phyloP scores from a whole-genome alignment of 2,888 invertebrate species.

The Lithophane socia region DNA sequence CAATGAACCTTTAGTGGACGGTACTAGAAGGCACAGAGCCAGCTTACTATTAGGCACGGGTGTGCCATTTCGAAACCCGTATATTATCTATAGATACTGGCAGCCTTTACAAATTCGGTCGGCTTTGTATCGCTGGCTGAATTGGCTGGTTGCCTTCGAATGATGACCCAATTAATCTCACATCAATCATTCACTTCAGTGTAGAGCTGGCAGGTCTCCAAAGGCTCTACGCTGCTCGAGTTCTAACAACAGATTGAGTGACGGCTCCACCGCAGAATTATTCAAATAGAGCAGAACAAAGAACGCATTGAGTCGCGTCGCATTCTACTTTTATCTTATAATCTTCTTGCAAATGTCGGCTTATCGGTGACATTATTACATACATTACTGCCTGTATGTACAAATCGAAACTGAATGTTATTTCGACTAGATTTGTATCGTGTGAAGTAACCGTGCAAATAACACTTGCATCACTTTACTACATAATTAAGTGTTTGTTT shows the following conservation, averaged over 20 bases:
- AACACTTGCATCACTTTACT: conserved; percentile 53
- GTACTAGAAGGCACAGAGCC: background rate
- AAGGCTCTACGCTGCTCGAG: conserved; percentile 12
- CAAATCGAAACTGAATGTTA: conserved; percentile 56
- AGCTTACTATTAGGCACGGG: background rate
- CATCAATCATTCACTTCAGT: conserved; percentile 24
- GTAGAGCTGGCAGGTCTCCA: conserved; percentile 31
- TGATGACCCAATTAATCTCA: conserved; percentile 37
- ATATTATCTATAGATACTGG: conserved; percentile 1
- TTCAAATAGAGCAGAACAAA: conserved; percentile 58
- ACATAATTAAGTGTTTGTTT: conserved; percentile 58
- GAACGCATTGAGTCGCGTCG: conserved; percentile 42
- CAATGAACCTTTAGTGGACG: background rate
- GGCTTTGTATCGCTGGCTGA: background rate
- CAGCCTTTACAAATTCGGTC: background rate
- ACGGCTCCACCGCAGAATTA: conserved; percentile 32
- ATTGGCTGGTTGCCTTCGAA: conserved; percentile 3
- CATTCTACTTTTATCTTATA: conserved; percentile 53
- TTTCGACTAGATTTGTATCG: conserved; percentile 50
- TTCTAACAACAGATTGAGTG: conserved; percentile 28
- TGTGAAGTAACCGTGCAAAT: conserved; percentile 58
- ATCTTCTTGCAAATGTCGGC: conserved; percentile 60
- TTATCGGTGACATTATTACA: conserved; percentile 64
- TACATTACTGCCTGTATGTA: conserved; percentile 57
- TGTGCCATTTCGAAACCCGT: background rate